Base-by-base conservation (phyloP, 2,888 invertebrate genomes). In the Lithophane socia region DNA sequence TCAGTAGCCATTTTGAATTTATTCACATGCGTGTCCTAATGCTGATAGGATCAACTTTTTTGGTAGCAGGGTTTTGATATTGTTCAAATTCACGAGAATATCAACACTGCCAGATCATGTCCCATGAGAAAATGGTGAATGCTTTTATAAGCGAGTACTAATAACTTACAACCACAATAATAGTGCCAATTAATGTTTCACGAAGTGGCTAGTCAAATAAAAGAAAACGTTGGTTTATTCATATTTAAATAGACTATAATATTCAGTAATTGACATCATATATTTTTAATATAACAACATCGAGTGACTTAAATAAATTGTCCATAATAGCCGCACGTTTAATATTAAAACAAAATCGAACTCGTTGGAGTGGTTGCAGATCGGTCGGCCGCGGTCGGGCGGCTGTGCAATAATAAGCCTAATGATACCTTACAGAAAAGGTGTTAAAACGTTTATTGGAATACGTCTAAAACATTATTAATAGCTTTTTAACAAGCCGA, bases 361-460 rank as follows among this genome's bases (percentile, higher is more conserved):
- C 88, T 84, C 83, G 88, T 89, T 87, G 84, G 87, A 79, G 83
- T 90, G 89, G 87, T 90, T 90, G 89, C 89, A 85, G 90, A 92
- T 92, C 91, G 86, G 79, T 87, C 87, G 78, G 65, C 37, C 89
- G 88, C 87, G 78, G 67, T 37, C 89, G 88, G 87, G 84, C 86
- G 87, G 87, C 89, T 90, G 87, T 88, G 92, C 93, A 94, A 95
- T 95, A 95, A 96, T 94, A 89, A 93, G 87, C 92, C 93, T 96
- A 96, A 96, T 96, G 94, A 96, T 96, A 96, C 94, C 94, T 94
- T 89, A 94, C 91, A 93, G 94, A 94, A 96, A 96, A 96, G 96
- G 96, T 96, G 96, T 96, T 96, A 96, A 96, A 96, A 94, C 95
- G 93, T 95, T 96, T 96, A 96, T 96, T 96, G 96, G 95, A 96